Conservation (phyloP, 2,797 vertebrate genomes). For the Coregonus suidteri region DNA sequence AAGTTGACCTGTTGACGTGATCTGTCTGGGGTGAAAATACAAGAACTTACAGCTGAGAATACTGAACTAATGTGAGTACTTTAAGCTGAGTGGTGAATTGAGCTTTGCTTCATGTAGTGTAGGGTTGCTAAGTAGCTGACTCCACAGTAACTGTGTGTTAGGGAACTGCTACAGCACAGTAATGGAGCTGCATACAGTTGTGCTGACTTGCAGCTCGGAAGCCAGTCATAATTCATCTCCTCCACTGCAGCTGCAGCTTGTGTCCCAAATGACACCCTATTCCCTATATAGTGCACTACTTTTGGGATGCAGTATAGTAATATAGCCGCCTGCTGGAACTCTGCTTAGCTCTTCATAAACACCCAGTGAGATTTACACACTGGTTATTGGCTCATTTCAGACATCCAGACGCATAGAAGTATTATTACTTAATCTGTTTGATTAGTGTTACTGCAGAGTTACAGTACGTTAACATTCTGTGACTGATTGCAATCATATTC, state of each 20-base stretch:
- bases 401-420: background rate
- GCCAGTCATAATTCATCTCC: constrained; percentile 24
- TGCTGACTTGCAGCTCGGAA: constrained; percentile 32
- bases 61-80: too few species aligned
- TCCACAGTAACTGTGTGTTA: constrained; percentile 6
- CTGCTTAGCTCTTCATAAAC: constrained; percentile 8
- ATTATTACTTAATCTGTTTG: background rate
- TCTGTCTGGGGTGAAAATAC: too few species aligned
- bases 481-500: background rate
- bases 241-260: constrained; percentile 8
- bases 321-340: constrained; percentile 8
- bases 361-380: background rate
- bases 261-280: background rate
- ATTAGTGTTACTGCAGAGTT: background rate
- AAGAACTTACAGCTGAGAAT: too few species aligned
- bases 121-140: background rate
- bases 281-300: background rate
- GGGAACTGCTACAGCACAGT: background rate
- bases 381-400: background rate
- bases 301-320: constrained; percentile 10
- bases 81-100: too few species aligned
- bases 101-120: background rate
- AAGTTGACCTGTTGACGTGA: too few species aligned
- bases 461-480: background rate
- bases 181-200: background rate